phyloP scores from a whole-genome alignment of 2,113 vertebrate species.

The Chitala chitala region DNA sequence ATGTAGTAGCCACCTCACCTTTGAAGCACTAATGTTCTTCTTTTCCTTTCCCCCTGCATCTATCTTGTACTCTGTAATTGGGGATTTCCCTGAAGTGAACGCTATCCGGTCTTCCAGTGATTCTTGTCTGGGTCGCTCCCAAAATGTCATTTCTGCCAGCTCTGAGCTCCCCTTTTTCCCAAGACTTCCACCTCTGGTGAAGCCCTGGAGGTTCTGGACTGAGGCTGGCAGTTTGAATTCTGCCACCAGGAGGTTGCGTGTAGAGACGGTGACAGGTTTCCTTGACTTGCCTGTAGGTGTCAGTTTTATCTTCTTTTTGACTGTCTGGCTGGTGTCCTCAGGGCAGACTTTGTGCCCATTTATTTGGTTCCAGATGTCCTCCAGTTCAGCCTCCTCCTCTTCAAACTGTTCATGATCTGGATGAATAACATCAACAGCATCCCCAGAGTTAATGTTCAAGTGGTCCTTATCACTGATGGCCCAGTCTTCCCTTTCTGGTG shows the following conservation, averaged over 20 bases:
- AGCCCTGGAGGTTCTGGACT: constrained; percentile 44
- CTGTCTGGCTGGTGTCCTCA: constrained; percentile 62
- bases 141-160: constrained; percentile 34
- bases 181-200: constrained; percentile 37
- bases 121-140: constrained; percentile 30
- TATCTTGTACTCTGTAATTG: no score
- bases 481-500: neutral
- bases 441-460: neutral
- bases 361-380: constrained; percentile 62
- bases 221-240: constrained; percentile 66
- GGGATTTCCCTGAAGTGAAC: no score
- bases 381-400: constrained; percentile 67
- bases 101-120: no score
- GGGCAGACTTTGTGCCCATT: constrained; percentile 56
- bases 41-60: constrained; percentile 1
- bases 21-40: constrained; percentile 37
- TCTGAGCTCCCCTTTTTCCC: constrained; percentile 25
- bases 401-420: constrained; percentile 61
- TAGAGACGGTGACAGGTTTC: constrained; percentile 65
- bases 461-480: neutral
- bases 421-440: constrained; percentile 39
- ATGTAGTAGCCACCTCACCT: no score
- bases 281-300: constrained; percentile 37
- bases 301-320: constrained; percentile 33
- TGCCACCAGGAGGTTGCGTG: constrained; percentile 70